A percentile compares a stretch with the other conserved stretches of the same genome.
Conservation (phyloP, 2,113 vertebrate genomes). For the Engraulis encrasicolus region DNA sequence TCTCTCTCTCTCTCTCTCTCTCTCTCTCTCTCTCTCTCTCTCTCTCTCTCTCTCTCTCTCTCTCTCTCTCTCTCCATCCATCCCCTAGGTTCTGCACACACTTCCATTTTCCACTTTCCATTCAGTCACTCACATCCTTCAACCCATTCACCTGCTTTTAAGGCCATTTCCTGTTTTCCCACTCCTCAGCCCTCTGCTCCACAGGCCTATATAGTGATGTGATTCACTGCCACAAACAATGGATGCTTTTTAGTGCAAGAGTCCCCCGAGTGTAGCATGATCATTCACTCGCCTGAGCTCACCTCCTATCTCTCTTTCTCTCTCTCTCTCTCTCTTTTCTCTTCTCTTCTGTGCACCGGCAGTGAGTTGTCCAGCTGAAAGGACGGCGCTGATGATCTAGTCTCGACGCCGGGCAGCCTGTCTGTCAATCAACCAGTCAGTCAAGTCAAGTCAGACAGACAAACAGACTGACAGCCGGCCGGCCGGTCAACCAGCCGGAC, state of each 20-base stretch:
- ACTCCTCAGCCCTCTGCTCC: neutral
- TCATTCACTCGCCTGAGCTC: neutral
- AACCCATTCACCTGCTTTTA: conserved; percentile 8
- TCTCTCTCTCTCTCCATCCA: neutral
- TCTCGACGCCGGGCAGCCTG: neutral
- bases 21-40: neutral
- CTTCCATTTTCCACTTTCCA: conserved; percentile 8
- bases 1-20: neutral
- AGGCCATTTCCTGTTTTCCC: neutral
- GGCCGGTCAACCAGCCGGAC: neutral
- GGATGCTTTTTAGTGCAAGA: neutral
- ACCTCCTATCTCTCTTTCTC: neutral
- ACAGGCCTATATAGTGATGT: neutral
- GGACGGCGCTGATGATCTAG: conserved; percentile 40
- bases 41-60: neutral
- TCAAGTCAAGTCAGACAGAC: neutral
- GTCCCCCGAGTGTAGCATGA: neutral
- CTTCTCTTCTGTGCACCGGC: conserved; percentile 42
- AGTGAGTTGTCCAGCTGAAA: conserved; percentile 23
- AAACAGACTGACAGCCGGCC: neutral
- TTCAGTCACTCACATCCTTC: neutral
- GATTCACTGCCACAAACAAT: neutral
- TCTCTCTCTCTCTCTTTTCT: neutral
- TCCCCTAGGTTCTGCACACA: neutral
- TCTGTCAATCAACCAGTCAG: neutral